Conservation (phyloP, 2,888 invertebrate species). For the Itoplectis maculator region DNA sequence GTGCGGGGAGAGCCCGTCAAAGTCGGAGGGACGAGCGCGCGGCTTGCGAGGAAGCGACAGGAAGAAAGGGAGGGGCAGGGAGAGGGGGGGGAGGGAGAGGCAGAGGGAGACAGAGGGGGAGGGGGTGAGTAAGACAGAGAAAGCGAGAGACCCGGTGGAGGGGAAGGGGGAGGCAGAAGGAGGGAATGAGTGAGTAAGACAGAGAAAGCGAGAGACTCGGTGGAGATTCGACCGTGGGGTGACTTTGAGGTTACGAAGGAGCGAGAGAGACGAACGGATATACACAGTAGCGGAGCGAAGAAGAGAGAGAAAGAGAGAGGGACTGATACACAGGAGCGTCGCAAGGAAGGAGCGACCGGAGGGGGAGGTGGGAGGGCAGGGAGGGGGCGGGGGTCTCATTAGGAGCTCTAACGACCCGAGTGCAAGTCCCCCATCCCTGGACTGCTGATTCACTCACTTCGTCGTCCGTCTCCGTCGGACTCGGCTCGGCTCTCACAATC, state of each 20-base stretch:
- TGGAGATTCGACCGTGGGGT: conserved; percentile 47
- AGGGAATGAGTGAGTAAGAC: neutral
- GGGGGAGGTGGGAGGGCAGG: too few relatives aligned
- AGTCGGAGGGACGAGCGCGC: conserved; percentile 47
- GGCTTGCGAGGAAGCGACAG: conserved; percentile 32
- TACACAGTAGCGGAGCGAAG: neutral
- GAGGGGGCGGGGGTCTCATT: conserved; percentile 77
- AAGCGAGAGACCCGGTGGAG: conserved; percentile 23
- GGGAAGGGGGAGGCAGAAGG: too few relatives aligned
- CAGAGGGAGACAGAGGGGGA: neutral
- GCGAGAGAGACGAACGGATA: too few relatives aligned
- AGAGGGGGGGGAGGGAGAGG: conserved; percentile 16
- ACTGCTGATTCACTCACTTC: conserved; percentile 77
- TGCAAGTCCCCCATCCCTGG: conserved; percentile 75
- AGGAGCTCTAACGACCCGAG: conserved; percentile 84
- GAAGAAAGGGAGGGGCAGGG: conserved; percentile 6
- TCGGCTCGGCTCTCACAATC: conserved; percentile 46
- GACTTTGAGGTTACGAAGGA: conserved; percentile 53
- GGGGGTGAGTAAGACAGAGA: too few relatives aligned
- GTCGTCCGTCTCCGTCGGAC: conserved; percentile 37
- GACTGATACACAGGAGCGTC: too few relatives aligned
- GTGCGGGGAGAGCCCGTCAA: neutral
- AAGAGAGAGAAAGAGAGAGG: conserved; percentile 31
- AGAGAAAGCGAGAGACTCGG: conserved; percentile 6
- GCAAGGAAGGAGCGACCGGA: conserved; percentile 50